Conservation (phyloP, 2,113 vertebrate genomes). For the Isurus oxyrinchus region DNA sequence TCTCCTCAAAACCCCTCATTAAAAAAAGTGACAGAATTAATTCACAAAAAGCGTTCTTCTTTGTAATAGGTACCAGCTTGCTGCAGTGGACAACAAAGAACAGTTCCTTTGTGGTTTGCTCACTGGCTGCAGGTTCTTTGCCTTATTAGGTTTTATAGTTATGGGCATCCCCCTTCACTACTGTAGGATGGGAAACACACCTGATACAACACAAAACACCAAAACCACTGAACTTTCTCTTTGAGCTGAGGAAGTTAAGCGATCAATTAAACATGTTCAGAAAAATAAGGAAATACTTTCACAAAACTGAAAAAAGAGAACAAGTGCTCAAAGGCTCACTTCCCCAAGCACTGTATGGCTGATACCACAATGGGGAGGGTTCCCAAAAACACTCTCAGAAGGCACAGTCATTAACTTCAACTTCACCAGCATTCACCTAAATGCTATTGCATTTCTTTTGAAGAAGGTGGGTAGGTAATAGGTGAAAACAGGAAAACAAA, state of each 20-base stretch:
- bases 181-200: conserved; percentile 17
- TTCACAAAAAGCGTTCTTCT: not conserved
- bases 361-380: conserved; percentile 23
- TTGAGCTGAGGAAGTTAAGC: conserved; percentile 22
- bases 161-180: not conserved
- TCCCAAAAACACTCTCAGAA: conserved; percentile 7
- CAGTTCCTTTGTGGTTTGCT: conserved; percentile 3
- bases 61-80: not conserved
- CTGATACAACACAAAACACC: conserved; percentile 22
- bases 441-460: not conserved
- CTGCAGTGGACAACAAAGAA: not conserved
- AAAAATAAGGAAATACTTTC: conserved; percentile 37
- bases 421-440: not conserved
- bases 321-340: conserved; percentile 24
- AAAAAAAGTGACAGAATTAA: not conserved
- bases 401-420: not conserved
- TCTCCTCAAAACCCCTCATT: not conserved
- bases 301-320: conserved; percentile 37
- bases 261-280: conserved; percentile 15
- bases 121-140: not conserved
- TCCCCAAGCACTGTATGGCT: conserved; percentile 24
- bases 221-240: conserved; percentile 31
- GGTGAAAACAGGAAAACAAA: not conserved
- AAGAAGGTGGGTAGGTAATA: not conserved
- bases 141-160: not conserved